Evolutionary conservation across 2,888 invertebrate genomes (phyloP), one percentile per base, ranked within the genome.

Genomic region (Agrotis ipsilon): DNA sequence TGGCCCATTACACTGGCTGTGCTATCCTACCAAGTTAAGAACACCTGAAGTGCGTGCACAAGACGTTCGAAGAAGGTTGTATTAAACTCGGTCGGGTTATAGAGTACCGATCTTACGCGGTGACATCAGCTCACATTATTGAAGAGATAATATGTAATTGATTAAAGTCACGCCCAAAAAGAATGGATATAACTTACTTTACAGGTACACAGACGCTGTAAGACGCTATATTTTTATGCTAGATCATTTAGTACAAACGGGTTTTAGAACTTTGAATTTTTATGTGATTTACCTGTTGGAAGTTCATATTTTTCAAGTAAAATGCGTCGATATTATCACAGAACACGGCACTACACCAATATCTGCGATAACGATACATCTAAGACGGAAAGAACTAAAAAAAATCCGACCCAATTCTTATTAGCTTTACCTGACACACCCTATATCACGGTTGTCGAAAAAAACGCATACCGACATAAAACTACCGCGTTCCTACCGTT

Each of bases 81-180:
- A 78, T 76, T 64, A 6, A 52, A 88, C 75, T 89, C 82, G 81
- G 93, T 75, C 90, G 95, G 88, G 65, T 94, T 89, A 90, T 87
- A 88, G 78, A 80, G 88, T 87, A 87, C 86, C 90, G 88, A 91
- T 92, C 92, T 92, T 91, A 88, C 85, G 85, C 84, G 92, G 89
- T 94, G 94, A 95, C 93, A 93, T 94, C 95, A 95, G 89, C 92
- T 80, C 79, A 77, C 83, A 75, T 88, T 91, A 91, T 92, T 92
- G 89, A 89, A 88, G 89, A 92, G 94, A 94, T 94, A 94, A 93
- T 90, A 88, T 80, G 82, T 89, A 92, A 93, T 91, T 93, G 92
- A 92, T 91, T 88, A 85, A 80, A 88, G 94, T 88, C 93, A 94
- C 95, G 90, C 95, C 95, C 93, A 92, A 90, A 86, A 87, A 82